phyloP scores from a whole-genome alignment of 2,797 vertebrate species.

The Triplophysa bombifrons region DNA sequence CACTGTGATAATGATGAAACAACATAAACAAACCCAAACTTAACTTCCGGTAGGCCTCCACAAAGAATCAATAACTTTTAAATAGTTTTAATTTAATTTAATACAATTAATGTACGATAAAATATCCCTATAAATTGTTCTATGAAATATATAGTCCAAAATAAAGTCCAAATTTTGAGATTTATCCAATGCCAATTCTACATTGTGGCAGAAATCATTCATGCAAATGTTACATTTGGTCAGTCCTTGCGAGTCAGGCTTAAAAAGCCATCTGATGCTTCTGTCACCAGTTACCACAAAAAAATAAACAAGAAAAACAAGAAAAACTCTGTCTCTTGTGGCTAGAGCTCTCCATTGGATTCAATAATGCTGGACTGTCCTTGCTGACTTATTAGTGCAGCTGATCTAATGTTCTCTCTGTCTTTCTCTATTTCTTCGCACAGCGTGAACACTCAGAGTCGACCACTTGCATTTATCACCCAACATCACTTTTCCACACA shows the following conservation, averaged over 20 bases:
- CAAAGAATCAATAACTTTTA: too few species aligned
- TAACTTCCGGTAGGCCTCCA: too few species aligned
- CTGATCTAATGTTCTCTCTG: slow-evolving; percentile 45
- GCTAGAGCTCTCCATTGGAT: slow-evolving; percentile 66
- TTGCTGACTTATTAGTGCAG: slow-evolving; percentile 60
- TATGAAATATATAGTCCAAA: too few species aligned
- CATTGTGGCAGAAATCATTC: background rate
- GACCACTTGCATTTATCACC: slow-evolving; percentile 28
- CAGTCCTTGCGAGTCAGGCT: background rate
- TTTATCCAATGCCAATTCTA: too few species aligned
- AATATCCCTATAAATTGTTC: too few species aligned
- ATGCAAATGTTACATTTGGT: background rate
- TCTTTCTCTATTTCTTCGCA: slow-evolving; percentile 28
- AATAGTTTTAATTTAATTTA: too few species aligned
- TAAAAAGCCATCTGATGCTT: background rate
- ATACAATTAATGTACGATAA: too few species aligned
- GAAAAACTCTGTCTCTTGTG: slow-evolving; percentile 18
- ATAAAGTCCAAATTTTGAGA: too few species aligned
- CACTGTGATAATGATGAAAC: background rate
- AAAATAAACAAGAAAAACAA: slow-evolving; percentile 8
- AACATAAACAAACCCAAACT: too few species aligned
- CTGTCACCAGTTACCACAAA: background rate
- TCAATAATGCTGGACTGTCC: slow-evolving; percentile 62
- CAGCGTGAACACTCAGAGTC: slow-evolving; percentile 16
- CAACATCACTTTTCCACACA: slow-evolving; percentile 8